Evolutionary conservation across 1,140 invertebrate species (phyloP).

Genomic region (Drosophila mayri): DNA sequence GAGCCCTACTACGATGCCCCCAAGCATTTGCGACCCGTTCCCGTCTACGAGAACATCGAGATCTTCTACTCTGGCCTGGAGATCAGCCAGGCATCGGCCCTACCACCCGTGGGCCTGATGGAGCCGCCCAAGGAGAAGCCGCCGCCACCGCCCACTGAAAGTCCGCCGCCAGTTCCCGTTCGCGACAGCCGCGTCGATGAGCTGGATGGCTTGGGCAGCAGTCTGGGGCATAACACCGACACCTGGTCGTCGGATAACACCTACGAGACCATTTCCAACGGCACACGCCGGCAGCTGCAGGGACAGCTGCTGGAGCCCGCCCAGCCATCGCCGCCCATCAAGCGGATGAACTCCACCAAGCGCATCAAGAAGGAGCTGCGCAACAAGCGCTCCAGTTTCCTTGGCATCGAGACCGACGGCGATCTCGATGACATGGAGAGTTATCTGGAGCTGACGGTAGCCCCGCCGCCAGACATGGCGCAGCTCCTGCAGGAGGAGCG

Average conservation of each 20-base stretch:
- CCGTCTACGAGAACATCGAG: constrained; percentile 87
- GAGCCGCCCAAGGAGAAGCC: constrained; percentile 94
- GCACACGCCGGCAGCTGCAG: constrained; percentile 60
- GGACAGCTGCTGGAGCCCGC: constrained; percentile 29
- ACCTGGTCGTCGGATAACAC: constrained; percentile 80
- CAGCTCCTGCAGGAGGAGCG: constrained; percentile 92
- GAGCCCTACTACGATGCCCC: constrained; percentile 84
- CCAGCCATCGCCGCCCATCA: constrained; percentile 86
- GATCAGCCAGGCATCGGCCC: constrained; percentile 28
- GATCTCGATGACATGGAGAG: constrained; percentile 88
- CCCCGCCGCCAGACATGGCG: constrained; percentile 92
- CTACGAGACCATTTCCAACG: constrained; percentile 77
- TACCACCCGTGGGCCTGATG: constrained; percentile 61
- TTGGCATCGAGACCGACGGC: constrained; percentile 91
- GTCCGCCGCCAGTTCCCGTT: constrained; percentile 66
- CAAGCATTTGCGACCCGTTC: constrained; percentile 83
- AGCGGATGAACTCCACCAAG: constrained; percentile 92
- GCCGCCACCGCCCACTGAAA: constrained; percentile 91
- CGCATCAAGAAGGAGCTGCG: constrained; percentile 94
- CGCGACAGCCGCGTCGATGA: constrained; percentile 47
- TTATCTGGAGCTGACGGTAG: constrained; percentile 88
- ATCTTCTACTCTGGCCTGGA: constrained; percentile 85
- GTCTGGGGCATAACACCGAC: constrained; percentile 55
- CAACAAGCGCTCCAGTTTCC: constrained; percentile 93
- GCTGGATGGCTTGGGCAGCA: constrained; percentile 51